phyloP scores from a whole-genome alignment of 2,797 vertebrate genomes.

The Ispidina lecontei region DNA sequence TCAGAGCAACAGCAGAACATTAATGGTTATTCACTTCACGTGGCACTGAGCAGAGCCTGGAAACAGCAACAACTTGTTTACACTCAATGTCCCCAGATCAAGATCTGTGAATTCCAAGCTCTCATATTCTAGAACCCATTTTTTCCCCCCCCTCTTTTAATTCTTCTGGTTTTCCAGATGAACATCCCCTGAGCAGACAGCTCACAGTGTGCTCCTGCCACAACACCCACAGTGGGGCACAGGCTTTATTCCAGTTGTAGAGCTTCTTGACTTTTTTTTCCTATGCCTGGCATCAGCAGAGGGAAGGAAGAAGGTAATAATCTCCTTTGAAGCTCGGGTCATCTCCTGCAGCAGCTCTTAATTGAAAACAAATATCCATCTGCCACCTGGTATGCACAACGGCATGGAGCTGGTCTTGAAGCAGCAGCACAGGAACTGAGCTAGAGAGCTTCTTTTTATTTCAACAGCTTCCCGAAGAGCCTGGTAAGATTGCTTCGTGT shows the following conservation, averaged over 20 bases:
- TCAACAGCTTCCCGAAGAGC: neutral
- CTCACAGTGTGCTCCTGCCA: neutral
- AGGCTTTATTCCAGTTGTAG: neutral
- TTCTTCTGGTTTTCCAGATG: neutral
- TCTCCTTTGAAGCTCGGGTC: neutral
- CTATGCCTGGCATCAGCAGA: neutral
- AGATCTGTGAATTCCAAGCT: neutral
- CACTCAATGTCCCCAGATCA: accelerated
- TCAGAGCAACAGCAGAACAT: neutral
- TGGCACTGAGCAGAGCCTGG: neutral
- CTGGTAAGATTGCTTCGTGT: accelerated
- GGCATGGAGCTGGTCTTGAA: accelerated
- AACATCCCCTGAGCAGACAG: neutral
- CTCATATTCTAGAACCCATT: neutral
- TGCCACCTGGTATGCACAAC: neutral
- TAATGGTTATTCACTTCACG: neutral
- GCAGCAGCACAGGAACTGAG: neutral
- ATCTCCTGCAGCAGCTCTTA: neutral
- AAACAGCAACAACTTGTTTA: neutral
- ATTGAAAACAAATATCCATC: neutral
- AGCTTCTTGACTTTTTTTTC: neutral
- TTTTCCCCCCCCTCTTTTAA: neutral
- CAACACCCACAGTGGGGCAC: accelerated
- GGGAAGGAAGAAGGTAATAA: neutral
- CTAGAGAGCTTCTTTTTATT: neutral